Percentiles rank a stretch among this genome's conserved stretches.
Evolutionary conservation across 1,140 invertebrate species (phyloP).

Genomic region (Anastrepha ludens): DNA sequence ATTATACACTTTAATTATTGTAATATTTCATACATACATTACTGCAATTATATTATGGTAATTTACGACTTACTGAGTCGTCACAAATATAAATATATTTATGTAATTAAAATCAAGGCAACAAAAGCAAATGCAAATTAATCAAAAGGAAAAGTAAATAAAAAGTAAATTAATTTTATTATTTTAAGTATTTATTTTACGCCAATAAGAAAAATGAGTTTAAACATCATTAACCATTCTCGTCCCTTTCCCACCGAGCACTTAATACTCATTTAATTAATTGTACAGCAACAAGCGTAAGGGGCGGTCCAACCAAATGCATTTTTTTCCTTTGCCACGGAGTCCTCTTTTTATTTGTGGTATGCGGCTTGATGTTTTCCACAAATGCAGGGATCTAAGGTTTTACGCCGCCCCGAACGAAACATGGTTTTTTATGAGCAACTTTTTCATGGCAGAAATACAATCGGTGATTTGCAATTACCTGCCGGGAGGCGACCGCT

Average conservation of each 20-base stretch:
- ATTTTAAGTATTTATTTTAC: no score
- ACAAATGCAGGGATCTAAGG: no score
- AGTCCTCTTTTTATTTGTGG: no score
- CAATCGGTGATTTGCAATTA: no score
- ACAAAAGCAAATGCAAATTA: neutral
- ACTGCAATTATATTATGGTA: neutral
- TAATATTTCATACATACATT: neutral
- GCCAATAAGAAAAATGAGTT: neutral
- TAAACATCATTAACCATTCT: neutral
- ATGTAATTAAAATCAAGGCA: neutral
- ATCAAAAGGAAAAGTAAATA: neutral
- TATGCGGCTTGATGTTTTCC: no score
- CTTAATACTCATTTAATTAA: constrained; percentile 16
- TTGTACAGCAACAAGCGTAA: neutral
- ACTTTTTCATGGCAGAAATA: no score
- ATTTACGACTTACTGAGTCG: neutral
- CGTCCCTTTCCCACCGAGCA: neutral
- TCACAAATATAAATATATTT: neutral
- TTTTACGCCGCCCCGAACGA: no score
- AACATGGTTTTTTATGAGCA: no score
- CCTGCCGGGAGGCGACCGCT: no score
- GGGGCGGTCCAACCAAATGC: no score
- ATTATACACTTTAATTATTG: constrained; percentile 16
- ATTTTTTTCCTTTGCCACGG: no score
- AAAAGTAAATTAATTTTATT: no score